These are phyloP conservation scores for Agrilus mali DNA, from an alignment of 2,888 invertebrate genomes.

Conservation along the genomic window DNA sequence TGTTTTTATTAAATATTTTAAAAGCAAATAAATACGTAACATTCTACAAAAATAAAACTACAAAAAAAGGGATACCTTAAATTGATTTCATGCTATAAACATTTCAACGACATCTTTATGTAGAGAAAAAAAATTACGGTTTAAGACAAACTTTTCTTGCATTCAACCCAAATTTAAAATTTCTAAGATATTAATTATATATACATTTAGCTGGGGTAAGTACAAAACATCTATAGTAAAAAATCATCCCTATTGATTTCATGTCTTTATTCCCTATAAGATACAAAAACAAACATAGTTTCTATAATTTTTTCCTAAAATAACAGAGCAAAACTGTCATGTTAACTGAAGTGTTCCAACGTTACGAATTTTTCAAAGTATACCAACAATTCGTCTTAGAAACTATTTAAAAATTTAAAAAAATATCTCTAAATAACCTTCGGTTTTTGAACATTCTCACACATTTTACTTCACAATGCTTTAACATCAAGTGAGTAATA, in stretches of 20 bases:
- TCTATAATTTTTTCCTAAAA: constrained; percentile 37
- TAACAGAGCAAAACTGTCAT: constrained; percentile 42
- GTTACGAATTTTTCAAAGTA: constrained; percentile 12
- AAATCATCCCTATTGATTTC: constrained; percentile 40
- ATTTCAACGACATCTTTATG: no score
- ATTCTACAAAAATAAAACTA: no score
- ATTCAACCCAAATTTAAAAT: no score
- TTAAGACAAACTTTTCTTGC: no score
- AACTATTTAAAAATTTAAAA: constrained; percentile 2
- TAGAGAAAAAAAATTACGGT: no score
- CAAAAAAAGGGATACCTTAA: no score
- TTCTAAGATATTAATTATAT: no score
- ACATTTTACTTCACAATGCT: constrained; percentile 23
- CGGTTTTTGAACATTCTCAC: constrained; percentile 11
- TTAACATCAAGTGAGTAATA: neutral
- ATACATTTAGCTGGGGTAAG: no score
- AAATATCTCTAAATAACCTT: constrained; percentile 8
- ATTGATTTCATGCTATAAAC: no score
- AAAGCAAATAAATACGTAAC: no score
- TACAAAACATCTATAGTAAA: neutral
- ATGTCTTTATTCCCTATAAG: constrained; percentile 44
- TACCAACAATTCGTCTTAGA: neutral
- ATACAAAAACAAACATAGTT: constrained; percentile 51
- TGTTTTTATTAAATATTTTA: no score
- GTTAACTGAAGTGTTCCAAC: constrained; percentile 30